These are phyloP conservation scores for Pheosia tremula DNA, from an alignment of 2,888 invertebrate species.

Conservation along the genomic window DNA sequence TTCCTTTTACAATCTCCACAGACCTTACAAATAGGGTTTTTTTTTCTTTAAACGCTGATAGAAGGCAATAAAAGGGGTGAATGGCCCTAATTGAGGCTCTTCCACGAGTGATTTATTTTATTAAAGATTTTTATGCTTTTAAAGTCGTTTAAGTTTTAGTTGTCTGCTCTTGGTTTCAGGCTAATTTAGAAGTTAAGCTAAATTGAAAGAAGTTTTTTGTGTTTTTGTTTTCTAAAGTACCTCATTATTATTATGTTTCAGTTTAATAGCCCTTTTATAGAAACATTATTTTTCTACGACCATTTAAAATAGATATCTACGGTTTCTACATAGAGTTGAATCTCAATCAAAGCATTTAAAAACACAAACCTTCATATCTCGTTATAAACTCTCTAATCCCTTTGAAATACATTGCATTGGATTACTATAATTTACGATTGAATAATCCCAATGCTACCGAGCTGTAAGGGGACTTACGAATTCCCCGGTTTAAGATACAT, in stretches of 20 bases:
- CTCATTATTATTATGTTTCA: not conserved
- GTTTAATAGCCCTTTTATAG: not conserved
- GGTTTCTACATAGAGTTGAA: no score
- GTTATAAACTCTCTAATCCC: no score
- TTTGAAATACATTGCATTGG: no score
- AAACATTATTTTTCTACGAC: no score
- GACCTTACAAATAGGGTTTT: constrained; percentile 35
- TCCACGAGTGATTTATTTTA: constrained; percentile 38
- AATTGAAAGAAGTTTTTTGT: not conserved
- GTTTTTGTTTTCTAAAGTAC: not conserved
- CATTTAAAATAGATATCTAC: no score
- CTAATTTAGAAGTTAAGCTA: constrained; percentile 7
- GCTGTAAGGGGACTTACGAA: constrained; percentile 24
- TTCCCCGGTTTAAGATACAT: constrained; percentile 21
- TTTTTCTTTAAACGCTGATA: constrained; percentile 28
- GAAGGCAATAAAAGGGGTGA: constrained; percentile 41
- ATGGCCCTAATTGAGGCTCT: constrained; percentile 39
- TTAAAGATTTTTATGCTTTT: constrained; percentile 24
- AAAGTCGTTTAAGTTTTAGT: constrained; percentile 24
- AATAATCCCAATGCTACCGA: constrained; percentile 19
- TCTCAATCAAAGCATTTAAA: no score
- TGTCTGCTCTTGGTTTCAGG: constrained; percentile 14
- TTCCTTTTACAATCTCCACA: constrained; percentile 36
- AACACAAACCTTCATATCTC: no score
- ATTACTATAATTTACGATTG: no score